Base-by-base conservation (phyloP, 2,888 invertebrate species). In the Alviniconcha strummeri region DNA sequence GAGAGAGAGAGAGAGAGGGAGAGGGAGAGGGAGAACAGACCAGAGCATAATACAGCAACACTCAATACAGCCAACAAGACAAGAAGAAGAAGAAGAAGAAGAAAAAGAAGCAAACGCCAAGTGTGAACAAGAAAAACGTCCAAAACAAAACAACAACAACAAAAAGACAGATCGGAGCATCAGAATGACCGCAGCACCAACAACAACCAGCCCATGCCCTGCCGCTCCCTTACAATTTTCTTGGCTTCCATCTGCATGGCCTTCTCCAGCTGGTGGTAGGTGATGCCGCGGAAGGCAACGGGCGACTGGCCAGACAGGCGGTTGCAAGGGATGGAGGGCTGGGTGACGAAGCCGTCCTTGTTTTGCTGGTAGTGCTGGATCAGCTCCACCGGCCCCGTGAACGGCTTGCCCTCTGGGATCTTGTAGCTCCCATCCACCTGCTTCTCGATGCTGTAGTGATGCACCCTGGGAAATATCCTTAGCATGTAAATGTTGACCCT, bases 371-470 rank as follows among this genome's bases (percentile, higher is more conserved):
- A 93, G 85, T 94, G 92, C 36, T 89, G 85, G 9, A 94, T 91
- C 17, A 94, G 89, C 84, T 93, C 93, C 15, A 94, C 87, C 1
- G 94, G 94, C 54, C 92, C 93, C 8, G 86, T 76, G 83, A 94
- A 94, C 77, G 88, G 89, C 80, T 89, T 88, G 4, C 93, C 93
- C 64, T 93, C 91, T 7, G 91, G 91, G 76, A 93, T 93, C 91
- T 91, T 92, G 81, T 92, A 93, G 15, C 85, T 88, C 3, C 93
- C 93, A 88, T 94, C 93, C 36, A 88, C 85, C 85, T 93, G 92
- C 81, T 92, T 90, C 85, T 93, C 93, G 80, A 94, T 92, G 80
- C 91, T 91, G 89, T 94, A 94, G 87, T 94, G 94, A 85, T 93
- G 93, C 19, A 92, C 89, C 79, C 93, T 93, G 89, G 36, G 36